Percentiles rank a stretch among this genome's conserved stretches.
These are phyloP conservation scores for Riparia riparia DNA, from an alignment of 2,113 vertebrate genomes.

Conservation along the genomic window DNA sequence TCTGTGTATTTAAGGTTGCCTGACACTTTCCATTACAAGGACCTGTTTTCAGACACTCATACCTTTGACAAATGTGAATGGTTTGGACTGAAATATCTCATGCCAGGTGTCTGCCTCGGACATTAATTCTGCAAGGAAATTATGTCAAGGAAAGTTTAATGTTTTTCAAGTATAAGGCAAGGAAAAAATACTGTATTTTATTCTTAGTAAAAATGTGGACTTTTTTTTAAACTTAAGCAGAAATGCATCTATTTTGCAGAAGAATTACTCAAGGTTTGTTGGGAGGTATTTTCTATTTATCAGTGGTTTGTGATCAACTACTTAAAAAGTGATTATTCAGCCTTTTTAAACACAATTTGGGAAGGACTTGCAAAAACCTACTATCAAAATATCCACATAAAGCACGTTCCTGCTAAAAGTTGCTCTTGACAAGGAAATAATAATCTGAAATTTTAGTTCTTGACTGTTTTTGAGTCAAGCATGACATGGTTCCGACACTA, in stretches of 20 bases:
- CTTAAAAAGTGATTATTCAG: not conserved
- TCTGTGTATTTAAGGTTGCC: slow-evolving; percentile 15
- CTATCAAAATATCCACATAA: not conserved
- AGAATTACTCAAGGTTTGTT: not conserved
- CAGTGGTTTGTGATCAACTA: not conserved
- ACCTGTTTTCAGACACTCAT: not conserved
- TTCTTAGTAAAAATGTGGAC: not conserved
- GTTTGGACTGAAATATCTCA: slow-evolving; percentile 16
- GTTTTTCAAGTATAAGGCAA: not conserved
- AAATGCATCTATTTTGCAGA: not conserved
- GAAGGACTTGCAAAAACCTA: not conserved
- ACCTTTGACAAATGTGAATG: slow-evolving; percentile 21
- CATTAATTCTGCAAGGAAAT: not conserved
- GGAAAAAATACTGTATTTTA: not conserved
- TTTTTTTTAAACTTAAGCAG: not conserved
- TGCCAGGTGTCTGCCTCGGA: not conserved
- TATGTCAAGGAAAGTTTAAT: not conserved
- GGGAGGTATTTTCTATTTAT: not conserved
- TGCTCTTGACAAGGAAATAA: not conserved
- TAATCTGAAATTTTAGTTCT: not conserved
- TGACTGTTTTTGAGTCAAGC: not conserved
- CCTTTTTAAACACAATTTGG: not conserved
- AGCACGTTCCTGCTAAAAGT: accelerated
- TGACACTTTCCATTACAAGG: slow-evolving; percentile 32
- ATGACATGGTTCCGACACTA: not conserved